Evolutionary conservation across 2,113 vertebrate species (phyloP), one percentile per base, ranked within the genome.

Genomic region (Hyperopisus bebe): DNA sequence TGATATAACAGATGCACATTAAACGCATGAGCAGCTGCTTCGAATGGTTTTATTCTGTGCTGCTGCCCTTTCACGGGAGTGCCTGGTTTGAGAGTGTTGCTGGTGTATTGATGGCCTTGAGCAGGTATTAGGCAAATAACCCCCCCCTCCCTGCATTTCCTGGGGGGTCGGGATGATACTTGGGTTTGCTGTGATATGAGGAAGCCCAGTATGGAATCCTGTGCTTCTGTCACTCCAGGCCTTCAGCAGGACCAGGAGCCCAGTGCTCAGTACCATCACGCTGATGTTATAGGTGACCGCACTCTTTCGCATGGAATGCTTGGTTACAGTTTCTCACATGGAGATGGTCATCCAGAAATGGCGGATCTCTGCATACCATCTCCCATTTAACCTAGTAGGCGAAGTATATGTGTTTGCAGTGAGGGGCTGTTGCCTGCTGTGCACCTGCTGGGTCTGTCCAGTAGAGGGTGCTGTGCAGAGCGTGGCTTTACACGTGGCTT

Each of bases 161-260:
- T 27, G 62, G 62, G 62, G n/a, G 62, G n/a, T 27, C 10, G 1
- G 31, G 15, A 0, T 19, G 5, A 19, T 35, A 35, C 19, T 8
- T 47, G 21, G 48, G 46, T 51, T 53, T 51, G 27, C 46, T 31
- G 85, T 17, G n/a, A 86, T 31, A 6, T 48, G 48, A 48, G 44
- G 46, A 19, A 21, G 24, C 13, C 27, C 24, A 86, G 42, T 46
- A 48, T 10, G 46, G 19, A 24, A 53, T 53, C 9, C 47, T 53
- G 3, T 53, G 93, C 94, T 94, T 96, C 95, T 90, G n/a, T 96
- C 94, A 94, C 97, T 96, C 92, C 96, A 97, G 96, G 95, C 96
- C 94, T 96, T 95, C 95, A 96, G 93, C 95, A 95, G 92, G 96
- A 96, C 70, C 95, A 96, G 94, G 95, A 96, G 92, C 94, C 95